Percentiles rank a stretch among this genome's conserved stretches.
phyloP scores from a whole-genome alignment of 37 sponge, comb jelly and placozoan genomes.

The Petrosia ficiformis region DNA sequence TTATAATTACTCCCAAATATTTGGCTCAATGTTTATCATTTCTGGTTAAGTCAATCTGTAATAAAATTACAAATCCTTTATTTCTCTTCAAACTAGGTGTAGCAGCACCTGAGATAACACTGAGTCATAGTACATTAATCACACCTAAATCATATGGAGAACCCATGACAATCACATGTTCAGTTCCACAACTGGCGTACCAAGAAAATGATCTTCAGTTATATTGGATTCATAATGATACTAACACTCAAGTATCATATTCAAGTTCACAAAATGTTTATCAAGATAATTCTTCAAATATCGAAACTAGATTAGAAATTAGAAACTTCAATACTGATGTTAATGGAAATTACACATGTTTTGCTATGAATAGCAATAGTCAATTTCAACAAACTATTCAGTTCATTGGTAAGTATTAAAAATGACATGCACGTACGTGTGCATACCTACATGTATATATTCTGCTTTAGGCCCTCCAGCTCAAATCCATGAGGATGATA shows the following conservation, averaged over 20 bases:
- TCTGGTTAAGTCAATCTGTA: too few relatives aligned
- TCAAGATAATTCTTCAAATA: neutral
- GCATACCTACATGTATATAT: too few relatives aligned
- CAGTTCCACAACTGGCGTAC: neutral
- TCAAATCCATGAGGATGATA: neutral
- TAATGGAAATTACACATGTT: conserved; percentile 22
- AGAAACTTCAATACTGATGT: neutral
- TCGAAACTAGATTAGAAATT: neutral
- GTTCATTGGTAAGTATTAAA: neutral
- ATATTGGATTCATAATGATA: neutral
- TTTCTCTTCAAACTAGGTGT: too few relatives aligned
- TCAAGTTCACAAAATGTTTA: neutral
- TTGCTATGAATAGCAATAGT: conserved; percentile 10
- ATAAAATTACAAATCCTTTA: too few relatives aligned
- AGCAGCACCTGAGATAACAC: too few relatives aligned
- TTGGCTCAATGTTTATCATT: too few relatives aligned
- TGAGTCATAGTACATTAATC: too few relatives aligned
- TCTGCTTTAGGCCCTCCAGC: neutral
- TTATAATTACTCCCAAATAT: too few relatives aligned
- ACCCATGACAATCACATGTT: neutral
- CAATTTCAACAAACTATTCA: neutral
- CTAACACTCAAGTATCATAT: neutral
- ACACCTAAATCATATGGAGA: too few relatives aligned
- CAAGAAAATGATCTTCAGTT: neutral
- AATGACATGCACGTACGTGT: too few relatives aligned